Evolutionary conservation across 2,113 vertebrate species (phyloP).

Genomic region (Hipposideros armiger): DNA sequence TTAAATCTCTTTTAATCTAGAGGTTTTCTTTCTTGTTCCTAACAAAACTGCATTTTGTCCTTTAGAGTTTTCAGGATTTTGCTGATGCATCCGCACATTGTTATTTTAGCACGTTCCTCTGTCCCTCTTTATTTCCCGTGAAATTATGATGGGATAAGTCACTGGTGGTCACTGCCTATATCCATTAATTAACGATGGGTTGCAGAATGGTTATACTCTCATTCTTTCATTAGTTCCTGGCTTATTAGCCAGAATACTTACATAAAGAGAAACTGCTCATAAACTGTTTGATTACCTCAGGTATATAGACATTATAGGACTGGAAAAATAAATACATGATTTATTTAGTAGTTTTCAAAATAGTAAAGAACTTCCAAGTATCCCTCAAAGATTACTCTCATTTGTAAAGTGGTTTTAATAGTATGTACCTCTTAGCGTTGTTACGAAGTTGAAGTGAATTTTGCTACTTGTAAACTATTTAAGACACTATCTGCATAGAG

Average conservation of each 20-base stretch:
- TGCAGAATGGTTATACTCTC: not conserved
- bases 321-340: not conserved
- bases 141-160: not conserved
- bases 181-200: not conserved
- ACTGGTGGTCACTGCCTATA: not conserved
- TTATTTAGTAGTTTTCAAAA: slow-evolving; percentile 35
- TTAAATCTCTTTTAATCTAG: not conserved
- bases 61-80: not conserved
- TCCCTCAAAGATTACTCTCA: not conserved
- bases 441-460: not conserved
- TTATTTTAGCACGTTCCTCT: not conserved
- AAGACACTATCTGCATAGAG: not conserved
- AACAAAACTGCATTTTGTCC: not conserved
- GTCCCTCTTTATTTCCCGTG: not conserved
- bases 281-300: not conserved
- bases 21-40: not conserved
- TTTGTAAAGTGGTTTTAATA: not conserved
- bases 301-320: not conserved
- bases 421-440: not conserved
- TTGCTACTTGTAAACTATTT: not conserved
- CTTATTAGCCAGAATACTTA: not conserved
- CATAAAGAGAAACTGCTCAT: not conserved
- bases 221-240: not conserved
- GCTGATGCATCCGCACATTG: not conserved
- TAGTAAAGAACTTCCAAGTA: not conserved